phyloP scores from a whole-genome alignment of 2,888 invertebrate species.

The Caprella mutica region DNA sequence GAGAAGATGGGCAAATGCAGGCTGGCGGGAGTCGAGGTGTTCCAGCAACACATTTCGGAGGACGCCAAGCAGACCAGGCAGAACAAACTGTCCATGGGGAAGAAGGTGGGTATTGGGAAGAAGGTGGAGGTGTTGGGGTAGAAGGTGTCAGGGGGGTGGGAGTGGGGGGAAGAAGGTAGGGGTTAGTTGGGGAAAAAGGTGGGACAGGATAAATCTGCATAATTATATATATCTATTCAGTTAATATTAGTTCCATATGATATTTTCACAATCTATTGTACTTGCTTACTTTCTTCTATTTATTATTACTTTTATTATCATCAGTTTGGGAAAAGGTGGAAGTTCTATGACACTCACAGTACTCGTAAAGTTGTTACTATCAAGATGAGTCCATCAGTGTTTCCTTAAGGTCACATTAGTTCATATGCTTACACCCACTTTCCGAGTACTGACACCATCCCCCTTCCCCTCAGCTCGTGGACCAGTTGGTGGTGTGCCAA shows the following conservation, averaged over 20 bases:
- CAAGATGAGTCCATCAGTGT: too few species aligned
- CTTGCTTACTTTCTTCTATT: too few species aligned
- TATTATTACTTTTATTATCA: too few species aligned
- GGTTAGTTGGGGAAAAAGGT: not conserved
- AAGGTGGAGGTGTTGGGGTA: constrained; percentile 38
- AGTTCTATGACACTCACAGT: too few species aligned
- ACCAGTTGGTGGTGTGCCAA: constrained; percentile 71
- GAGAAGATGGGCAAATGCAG: constrained; percentile 82
- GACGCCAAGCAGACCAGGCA: constrained; percentile 74
- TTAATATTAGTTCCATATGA: too few species aligned
- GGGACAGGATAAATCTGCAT: not conserved
- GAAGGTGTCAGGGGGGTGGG: not conserved
- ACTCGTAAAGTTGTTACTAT: too few species aligned
- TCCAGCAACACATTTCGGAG: constrained; percentile 87
- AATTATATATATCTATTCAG: not conserved
- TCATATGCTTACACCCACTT: too few species aligned
- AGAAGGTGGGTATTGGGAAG: constrained; percentile 51
- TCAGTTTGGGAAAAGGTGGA: too few species aligned
- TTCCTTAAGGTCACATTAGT: too few species aligned
- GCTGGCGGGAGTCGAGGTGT: constrained; percentile 84
- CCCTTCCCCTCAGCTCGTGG: constrained; percentile 40
- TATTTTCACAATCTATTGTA: too few species aligned
- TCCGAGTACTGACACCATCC: too few species aligned
- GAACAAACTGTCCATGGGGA: constrained; percentile 69
- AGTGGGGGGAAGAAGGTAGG: not conserved